phyloP scores from a whole-genome alignment of 64 coral and sea anemone species.

The Actinia tenebrosa region DNA sequence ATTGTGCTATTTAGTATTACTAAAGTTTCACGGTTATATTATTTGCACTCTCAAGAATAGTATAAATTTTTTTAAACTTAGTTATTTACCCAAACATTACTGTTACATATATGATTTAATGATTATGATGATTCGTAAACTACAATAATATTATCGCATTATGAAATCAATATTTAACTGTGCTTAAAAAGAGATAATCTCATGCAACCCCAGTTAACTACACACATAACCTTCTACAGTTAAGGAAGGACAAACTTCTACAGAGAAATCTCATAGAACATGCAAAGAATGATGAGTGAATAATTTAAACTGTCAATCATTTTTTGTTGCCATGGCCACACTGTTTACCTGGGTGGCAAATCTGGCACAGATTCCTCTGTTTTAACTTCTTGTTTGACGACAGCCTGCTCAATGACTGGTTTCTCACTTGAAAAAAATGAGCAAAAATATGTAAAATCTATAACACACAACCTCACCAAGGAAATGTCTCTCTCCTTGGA shows the following conservation, averaged over 20 bases:
- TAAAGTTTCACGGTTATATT: too few relatives aligned
- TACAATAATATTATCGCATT: too few relatives aligned
- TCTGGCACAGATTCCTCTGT: constrained; percentile 62
- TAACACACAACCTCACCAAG: not conserved
- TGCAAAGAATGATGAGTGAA: not conserved
- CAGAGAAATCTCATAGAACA: not conserved
- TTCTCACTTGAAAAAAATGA: constrained; percentile 27
- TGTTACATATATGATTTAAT: too few relatives aligned
- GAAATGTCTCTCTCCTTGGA: not conserved
- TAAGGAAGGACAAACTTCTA: too few relatives aligned
- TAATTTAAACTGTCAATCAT: constrained; percentile 5
- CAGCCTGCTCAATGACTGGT: constrained; percentile 24
- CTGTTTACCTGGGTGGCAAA: constrained; percentile 60
- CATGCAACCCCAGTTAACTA: not conserved
- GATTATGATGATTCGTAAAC: too few relatives aligned
- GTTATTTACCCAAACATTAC: too few relatives aligned
- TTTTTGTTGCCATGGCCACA: not conserved
- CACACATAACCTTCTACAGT: not conserved
- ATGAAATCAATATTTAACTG: too few relatives aligned
- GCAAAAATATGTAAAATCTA: not conserved
- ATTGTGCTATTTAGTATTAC: too few relatives aligned
- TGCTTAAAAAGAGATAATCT: too few relatives aligned
- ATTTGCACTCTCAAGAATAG: too few relatives aligned
- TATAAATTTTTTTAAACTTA: too few relatives aligned
- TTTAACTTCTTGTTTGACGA: constrained; percentile 55